Conservation (phyloP, 2,113 vertebrate genomes). For the Oxyura jamaicensis region DNA sequence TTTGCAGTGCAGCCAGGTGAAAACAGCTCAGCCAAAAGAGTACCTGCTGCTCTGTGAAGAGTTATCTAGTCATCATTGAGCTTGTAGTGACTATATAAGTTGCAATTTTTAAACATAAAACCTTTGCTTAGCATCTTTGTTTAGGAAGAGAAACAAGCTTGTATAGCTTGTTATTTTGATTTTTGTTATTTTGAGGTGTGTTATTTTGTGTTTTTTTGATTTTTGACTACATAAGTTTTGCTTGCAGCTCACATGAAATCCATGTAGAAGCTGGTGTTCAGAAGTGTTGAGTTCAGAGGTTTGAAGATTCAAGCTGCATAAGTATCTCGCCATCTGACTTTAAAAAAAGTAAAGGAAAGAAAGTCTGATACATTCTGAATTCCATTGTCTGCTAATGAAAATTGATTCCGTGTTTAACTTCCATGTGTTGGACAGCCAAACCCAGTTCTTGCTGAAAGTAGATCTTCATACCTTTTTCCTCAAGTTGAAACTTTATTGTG, state of each 20-base stretch:
- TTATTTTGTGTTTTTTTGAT: background rate
- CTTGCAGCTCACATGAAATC: background rate
- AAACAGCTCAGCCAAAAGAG: background rate
- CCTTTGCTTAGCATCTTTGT: background rate
- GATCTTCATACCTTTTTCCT: background rate
- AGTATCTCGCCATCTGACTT: background rate
- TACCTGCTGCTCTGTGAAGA: background rate
- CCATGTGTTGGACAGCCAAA: background rate
- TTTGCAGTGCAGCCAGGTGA: background rate
- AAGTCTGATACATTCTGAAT: background rate
- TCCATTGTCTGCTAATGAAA: background rate
- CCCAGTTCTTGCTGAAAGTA: background rate
- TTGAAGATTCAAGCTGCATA: background rate
- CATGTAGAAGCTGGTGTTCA: background rate
- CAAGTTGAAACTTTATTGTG: background rate
- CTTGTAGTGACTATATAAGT: accelerated
- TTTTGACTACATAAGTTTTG: background rate
- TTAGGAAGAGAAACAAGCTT: background rate
- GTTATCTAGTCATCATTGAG: background rate
- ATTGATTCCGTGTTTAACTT: background rate
- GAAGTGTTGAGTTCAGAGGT: background rate
- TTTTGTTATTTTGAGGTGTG: too few species aligned
- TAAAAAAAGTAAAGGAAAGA: background rate
- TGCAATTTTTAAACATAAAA: background rate
- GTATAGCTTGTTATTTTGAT: background rate